Base-by-base conservation (phyloP, 2,888 invertebrate species). In the Erebia aethiops region DNA sequence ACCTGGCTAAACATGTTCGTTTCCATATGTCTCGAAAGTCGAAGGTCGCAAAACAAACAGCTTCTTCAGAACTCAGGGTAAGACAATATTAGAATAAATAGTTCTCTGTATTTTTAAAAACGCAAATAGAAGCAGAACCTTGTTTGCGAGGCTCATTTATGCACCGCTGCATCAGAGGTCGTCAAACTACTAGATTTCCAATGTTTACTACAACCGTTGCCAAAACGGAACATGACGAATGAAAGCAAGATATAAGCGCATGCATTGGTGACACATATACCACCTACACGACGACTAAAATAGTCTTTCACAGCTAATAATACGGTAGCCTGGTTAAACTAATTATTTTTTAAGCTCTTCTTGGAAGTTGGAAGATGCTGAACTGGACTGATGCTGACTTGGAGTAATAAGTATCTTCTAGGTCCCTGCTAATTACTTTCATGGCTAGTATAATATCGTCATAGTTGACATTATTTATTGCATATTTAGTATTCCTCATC, bases 281-380 rank as follows among this genome's bases (percentile, higher is more conserved):
- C 82, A 74, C 88, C 89, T 82, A 90, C 89, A 77, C 79, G 77
- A 67, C 74, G 77, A 79, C 82, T 77, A 79, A 88, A 87, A 89
- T 90, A 89, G 82, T 80, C 73, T 78, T 70, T 21, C 73, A 57
- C n/a, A 14, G 70, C 74, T 74, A 73, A 67, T 70, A 60, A 71
- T 72, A 75, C 62, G 3, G n/a, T 60, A 57, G 26, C 57, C 9
- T 60, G 26, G 26, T 21, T 16, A 35, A 13, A 11, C 21, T 57
- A 14, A 52, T 51, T 51, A 52, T n/a, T 57, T 46, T 57, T 57
- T 60, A n/a, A 41, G 35, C 58, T 35, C 49, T 62, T 61, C 21
- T 21, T 21, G 10, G 56, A 18, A 56, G 35, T 35, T 7, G 35
- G 5, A 35, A 35, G 35, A 35, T 35, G 5, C 35, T 35, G n/a